Percentiles rank a stretch among this genome's conserved stretches.
These are phyloP conservation scores for Gonocerus acuteangulatus DNA, from an alignment of 2,888 invertebrate species.

Conservation along the genomic window DNA sequence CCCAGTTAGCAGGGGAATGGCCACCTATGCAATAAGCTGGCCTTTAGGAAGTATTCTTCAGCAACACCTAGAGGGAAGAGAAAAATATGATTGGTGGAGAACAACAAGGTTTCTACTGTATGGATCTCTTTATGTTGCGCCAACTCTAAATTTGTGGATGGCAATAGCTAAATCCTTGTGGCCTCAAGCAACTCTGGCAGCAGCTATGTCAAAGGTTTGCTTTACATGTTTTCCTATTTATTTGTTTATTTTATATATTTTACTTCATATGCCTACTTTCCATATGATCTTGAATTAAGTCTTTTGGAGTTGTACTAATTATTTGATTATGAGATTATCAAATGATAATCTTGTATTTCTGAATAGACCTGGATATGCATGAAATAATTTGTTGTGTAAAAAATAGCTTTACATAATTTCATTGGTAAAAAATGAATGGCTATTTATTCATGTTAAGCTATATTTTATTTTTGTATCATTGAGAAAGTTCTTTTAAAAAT, in stretches of 20 bases:
- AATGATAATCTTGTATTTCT: too few relatives aligned
- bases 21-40: slow-evolving; percentile 53
- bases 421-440: too few relatives aligned
- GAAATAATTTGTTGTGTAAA: too few relatives aligned
- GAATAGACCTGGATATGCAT: too few relatives aligned
- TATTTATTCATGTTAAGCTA: too few relatives aligned
- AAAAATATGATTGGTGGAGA: slow-evolving; percentile 38
- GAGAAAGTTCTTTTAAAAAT: too few relatives aligned
- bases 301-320: not conserved
- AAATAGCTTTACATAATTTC: too few relatives aligned
- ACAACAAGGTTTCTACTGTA: slow-evolving; percentile 39
- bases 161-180: slow-evolving; percentile 66
- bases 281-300: not conserved
- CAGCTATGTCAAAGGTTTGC: slow-evolving; percentile 63
- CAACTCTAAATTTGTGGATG: slow-evolving; percentile 43
- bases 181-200: slow-evolving; percentile 61
- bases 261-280: not conserved
- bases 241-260: too few relatives aligned
- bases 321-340: too few relatives aligned
- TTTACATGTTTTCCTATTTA: not conserved
- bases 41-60: slow-evolving; percentile 53
- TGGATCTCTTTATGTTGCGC: slow-evolving; percentile 40
- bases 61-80: slow-evolving; percentile 47
- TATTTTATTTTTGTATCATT: too few relatives aligned
- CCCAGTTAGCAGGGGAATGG: slow-evolving; percentile 52